Base-by-base conservation (phyloP, 2,113 vertebrate genomes). In the Callionymus lyra region DNA sequence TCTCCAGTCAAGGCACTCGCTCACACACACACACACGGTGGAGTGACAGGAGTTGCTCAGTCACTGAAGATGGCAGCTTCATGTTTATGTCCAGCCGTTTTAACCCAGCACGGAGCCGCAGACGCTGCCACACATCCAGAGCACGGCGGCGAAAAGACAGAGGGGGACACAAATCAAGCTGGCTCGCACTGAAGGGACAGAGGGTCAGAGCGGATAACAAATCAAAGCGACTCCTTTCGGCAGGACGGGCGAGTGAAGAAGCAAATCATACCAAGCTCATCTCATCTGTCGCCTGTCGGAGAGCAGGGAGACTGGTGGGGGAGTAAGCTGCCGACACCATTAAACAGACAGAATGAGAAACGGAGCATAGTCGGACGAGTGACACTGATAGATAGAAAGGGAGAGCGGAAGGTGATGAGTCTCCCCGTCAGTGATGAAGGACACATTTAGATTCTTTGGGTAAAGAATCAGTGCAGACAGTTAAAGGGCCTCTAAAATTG, bases 141-240 rank as follows among this genome's bases (percentile, higher is more conserved):
- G 1, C 6, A 18, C 45, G 62, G 47, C 35, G 14, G 41, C 38
- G 17, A 41, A 27, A 31, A 54, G 63, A 53, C 33, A 1, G 47
- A 61, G 50, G 5, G 10, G 27, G 37, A 59, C 63, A 41, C 77
- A 78, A 74, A 80, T 80, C 77, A 80, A 67, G 3, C 14, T 2
- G 17, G 53, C 50, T 39, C 13, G 8, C 8, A 17, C 43, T 11
- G 49, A 47, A 11, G 46, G 52, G 59, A 53, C 46, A 35, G 50
- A 44, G 54, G 77, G 63, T 69, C 59, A 47, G 62, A 37, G 65
- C 34, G 13, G 9, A 11, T 37, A 12, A 38, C 72, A 80, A 77
- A 80, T 80, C 74, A 77, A 74, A 50, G 2, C 45, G 0, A 34
- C 45, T 42, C 45, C n/a, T n/a, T n/a, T n/a, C n/a, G n/a, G n/a